A percentile compares a stretch with the other conserved stretches of the same genome.
These are phyloP conservation scores for Cardinalis cardinalis DNA, from an alignment of 2,113 vertebrate species.

Conservation along the genomic window DNA sequence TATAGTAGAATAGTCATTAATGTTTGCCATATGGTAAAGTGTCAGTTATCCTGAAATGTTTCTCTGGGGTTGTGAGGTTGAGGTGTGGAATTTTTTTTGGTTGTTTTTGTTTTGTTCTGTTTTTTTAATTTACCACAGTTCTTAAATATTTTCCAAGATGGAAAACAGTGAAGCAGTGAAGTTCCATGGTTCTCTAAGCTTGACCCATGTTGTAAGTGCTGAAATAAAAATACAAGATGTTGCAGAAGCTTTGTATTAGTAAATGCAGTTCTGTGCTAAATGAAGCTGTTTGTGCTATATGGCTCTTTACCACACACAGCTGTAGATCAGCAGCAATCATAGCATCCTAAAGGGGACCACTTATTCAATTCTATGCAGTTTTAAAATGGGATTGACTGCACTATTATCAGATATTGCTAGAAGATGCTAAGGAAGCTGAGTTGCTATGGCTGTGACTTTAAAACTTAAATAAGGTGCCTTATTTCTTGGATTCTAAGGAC, in stretches of 20 bases:
- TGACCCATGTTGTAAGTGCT: not conserved
- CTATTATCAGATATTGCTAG: not conserved
- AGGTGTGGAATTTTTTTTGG: not conserved
- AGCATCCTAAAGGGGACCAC: not conserved
- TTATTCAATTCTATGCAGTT: not conserved
- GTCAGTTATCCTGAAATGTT: not conserved
- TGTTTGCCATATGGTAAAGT: not conserved
- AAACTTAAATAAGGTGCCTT: not conserved
- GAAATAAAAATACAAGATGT: not conserved
- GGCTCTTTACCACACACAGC: not conserved
- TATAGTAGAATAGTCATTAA: not conserved
- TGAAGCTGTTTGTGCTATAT: accelerated
- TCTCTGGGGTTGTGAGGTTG: not conserved
- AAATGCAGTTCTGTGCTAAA: not conserved
- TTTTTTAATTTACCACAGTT: not conserved
- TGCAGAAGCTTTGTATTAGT: not conserved
- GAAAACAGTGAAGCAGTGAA: not conserved
- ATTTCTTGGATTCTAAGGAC: not conserved
- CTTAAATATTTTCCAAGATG: not conserved
- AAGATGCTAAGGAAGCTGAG: not conserved
- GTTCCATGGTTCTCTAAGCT: not conserved
- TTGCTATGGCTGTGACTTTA: not conserved
- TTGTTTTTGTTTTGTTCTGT: not conserved
- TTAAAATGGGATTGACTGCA: not conserved
- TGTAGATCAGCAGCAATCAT: not conserved